Evolutionary conservation across 2,113 vertebrate genomes (phyloP), one percentile per base, ranked within the genome.

Genomic region (Podocnemis expansa): DNA sequence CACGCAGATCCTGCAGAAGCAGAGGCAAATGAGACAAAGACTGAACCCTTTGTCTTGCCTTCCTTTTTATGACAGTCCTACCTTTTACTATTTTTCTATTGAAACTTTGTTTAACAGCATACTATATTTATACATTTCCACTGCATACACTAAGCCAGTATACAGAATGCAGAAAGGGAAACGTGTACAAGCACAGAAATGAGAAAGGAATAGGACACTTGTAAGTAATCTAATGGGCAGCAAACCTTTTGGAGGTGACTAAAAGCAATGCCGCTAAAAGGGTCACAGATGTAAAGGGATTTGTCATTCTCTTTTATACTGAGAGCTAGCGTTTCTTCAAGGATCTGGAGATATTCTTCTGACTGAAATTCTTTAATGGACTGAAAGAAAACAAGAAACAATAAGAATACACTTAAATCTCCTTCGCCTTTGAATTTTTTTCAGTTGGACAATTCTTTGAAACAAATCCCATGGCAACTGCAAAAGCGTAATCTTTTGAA

Each of bases 281-380:
- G 98, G 93, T 98, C 99, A 96, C 99, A 99, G 80, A 99, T 98
- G 94, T 99, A 99, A 94, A 99, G 98, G 5, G 99, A 99, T 90
- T 98, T 99, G 95, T 99, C 99, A 92, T 99, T 99, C 90, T 99
- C 98, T 79, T 98, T 98, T 97, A 99, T 97, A 29, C 38, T 89
- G 75, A 99, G 95, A 8, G 98, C 98, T 27, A 97, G 89, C 91
- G 98, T 98, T 92, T 99, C 99, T 89, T 99, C 98, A 41, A 99
- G 96, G 60, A 96, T 97, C 93, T 99, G 99, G 22, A 99, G 97
- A 95, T 99, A 98, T 60, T 99, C 99, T 95, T 99, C 98, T 82
- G 99, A 99, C 94, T 99, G 99, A 94, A 99, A 98, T 94, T 99
- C 98, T 95, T 99, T 98, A 96, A 99, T 98, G 81, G 99, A 99